Base-by-base conservation (phyloP, 2,888 invertebrate species). In the Amblyjoppa proteus region DNA sequence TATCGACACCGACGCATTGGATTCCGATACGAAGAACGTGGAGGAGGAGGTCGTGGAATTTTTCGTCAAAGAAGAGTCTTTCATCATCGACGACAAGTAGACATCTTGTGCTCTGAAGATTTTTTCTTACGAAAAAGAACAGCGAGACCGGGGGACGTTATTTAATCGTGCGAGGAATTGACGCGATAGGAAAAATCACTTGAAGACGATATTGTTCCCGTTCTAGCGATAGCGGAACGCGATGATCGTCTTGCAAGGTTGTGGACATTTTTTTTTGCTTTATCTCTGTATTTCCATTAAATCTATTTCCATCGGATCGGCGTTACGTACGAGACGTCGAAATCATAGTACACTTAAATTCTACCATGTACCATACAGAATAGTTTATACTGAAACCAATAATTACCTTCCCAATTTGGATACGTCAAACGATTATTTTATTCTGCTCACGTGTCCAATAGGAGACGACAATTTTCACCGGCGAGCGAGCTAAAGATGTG, bases 1-100 rank as follows among this genome's bases (percentile, higher is more conserved):
- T 94, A 96, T 98, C 90, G 98, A 99, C 94, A 99, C 99, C n/a
- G 99, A 99, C 94, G 97, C 97, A 93, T 95, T 98, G 90, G 97
- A 98, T 94, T 97, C 97, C 76, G 98, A 98, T 92, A 95, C 96
- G 75, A 96, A 96, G 91, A 98, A 98, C 94, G 96, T 98, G 91
- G 98, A 98, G 94, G 99, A 99, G 94, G 99, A 99, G 95, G 96
- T 97, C 93, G 97, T 99, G 92, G 99, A 99, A 97, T 99, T 99
- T 97, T 98, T 99, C 96, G 96, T 99, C 94, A 99, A 99, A 96
- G 98, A 99, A 95, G 99, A 99, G 96, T 96, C 96, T 92, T 97
- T 96, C 28, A 94, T 96, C 90, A 95, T 97, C 93, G 97, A 97
- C 95, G 92, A 93, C 58, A 93, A 93, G 85, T 97, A 97, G 92